Percentiles rank a stretch among this genome's conserved stretches.
Conservation (phyloP, 2,113 vertebrate genomes). For the Anser cygnoides region DNA sequence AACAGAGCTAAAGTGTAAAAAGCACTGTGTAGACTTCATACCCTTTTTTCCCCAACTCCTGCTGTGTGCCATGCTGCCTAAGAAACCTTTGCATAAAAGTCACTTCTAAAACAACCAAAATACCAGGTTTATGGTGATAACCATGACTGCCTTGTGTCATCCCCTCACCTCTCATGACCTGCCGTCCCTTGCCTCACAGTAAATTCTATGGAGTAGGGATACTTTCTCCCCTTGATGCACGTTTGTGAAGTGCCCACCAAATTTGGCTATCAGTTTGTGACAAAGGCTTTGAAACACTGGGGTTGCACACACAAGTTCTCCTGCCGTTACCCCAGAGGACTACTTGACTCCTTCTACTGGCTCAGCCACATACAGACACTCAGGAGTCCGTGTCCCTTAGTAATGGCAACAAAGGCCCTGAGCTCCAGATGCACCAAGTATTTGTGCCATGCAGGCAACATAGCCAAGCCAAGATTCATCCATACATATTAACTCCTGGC, state of each 20-base stretch:
- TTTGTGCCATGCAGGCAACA: background rate
- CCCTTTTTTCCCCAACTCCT: too few species aligned
- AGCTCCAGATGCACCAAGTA: background rate
- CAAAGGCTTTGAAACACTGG: background rate
- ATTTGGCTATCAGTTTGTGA: background rate
- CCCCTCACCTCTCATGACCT: background rate
- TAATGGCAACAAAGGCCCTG: background rate
- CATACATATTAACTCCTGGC: background rate
- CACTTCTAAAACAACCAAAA: background rate
- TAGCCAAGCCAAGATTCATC: background rate
- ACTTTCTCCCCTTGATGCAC: background rate
- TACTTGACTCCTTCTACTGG: background rate
- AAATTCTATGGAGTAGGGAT: background rate
- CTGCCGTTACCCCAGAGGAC: background rate
- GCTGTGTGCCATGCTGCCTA: too few species aligned
- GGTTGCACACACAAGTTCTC: background rate
- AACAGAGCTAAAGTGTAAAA: background rate
- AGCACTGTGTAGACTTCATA: background rate
- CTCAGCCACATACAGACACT: background rate
- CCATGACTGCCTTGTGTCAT: background rate
- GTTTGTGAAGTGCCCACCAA: background rate
- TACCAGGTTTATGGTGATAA: background rate
- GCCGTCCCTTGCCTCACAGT: background rate
- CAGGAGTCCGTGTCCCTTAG: background rate
- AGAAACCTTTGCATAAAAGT: too few species aligned